Conservation (phyloP, 2,888 invertebrate genomes). For the Sicus ferrugineus region DNA sequence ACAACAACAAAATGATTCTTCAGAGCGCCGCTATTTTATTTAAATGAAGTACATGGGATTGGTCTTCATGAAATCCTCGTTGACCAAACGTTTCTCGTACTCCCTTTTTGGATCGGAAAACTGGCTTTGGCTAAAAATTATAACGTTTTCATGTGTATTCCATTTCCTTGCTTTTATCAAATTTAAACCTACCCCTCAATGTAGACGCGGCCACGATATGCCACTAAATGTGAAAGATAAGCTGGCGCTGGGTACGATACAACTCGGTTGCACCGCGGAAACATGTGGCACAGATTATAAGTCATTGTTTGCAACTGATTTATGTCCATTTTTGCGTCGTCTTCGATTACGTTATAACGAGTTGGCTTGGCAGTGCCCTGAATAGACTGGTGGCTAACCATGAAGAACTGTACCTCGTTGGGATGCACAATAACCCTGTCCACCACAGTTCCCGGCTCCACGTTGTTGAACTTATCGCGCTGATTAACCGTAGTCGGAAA, state of each 20-base stretch:
- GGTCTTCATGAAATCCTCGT: conserved; percentile 66
- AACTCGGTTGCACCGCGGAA: conserved; percentile 81
- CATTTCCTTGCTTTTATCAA: background rate
- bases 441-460: conserved; percentile 87
- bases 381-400: conserved; percentile 76
- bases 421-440: conserved; percentile 87
- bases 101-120: conserved; percentile 63
- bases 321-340: conserved; percentile 75
- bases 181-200: conserved; percentile 54
- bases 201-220: conserved; percentile 70
- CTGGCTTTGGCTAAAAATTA: conserved; percentile 12
- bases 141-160: conserved; percentile 8
- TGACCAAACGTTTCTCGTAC: conserved; percentile 67
- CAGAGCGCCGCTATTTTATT: too few relatives aligned
- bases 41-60: conserved; percentile 79
- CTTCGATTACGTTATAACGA: conserved; percentile 84
- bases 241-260: conserved; percentile 89
- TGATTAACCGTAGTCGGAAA: conserved; percentile 52
- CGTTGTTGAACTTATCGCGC: conserved; percentile 73
- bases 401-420: conserved; percentile 86
- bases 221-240: conserved; percentile 88
- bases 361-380: conserved; percentile 87
- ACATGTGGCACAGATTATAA: conserved; percentile 85
- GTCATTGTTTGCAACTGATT: conserved; percentile 82
- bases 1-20: too few relatives aligned